Evolutionary conservation across 2,797 vertebrate genomes (phyloP), one percentile per base, ranked within the genome.

Genomic region (Melanogrammus aeglefinus): DNA sequence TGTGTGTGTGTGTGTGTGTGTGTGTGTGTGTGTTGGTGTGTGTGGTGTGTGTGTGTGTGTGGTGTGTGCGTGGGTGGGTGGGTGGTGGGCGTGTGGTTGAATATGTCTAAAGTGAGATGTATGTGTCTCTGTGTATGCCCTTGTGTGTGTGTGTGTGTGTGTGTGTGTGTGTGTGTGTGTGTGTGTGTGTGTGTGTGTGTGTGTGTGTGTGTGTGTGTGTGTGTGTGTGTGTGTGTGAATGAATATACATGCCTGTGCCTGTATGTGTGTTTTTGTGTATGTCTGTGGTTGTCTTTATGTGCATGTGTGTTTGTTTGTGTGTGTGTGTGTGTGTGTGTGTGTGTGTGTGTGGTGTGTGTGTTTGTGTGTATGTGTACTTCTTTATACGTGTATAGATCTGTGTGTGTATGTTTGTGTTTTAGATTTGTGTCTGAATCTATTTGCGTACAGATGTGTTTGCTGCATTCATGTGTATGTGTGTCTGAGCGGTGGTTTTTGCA

Each of bases 361-460:
- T 78, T 63, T 70, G 36, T 24, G 57, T 66, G 24, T 51, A 27
- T 70, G 47, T 21, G 16, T 1, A 18, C 41, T 57, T 78, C 63
- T 47, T 66, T 77, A 74, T 38, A 76, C 81, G 74, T 78, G 82
- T 84, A 78, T 76, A 72, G 84, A 72, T 85, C 79, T 79, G 83
- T 70, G 73, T 44, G 44, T 63, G 71, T 63, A 21, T 63, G 57
- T 41, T 36, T 69, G 72, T 78, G 73, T 70, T 57, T 24, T 76
- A 72, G 84, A 72, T 85, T 80, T 80, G 83, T 70, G 73, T 33
- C 31, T 63, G 71, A 38, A 29, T 63, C 21, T 63, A 18, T 24
- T 18, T 63, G 57, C 7, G 6, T n/a, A 8, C 4, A 18, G 16
- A 21, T 69, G 63, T 69, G 63, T 12, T 24, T 27, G 63, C n/a